Evolutionary conservation across 1,140 invertebrate species (phyloP), one percentile per base, ranked within the genome.

Genomic region (Pseudoatta argentina): DNA sequence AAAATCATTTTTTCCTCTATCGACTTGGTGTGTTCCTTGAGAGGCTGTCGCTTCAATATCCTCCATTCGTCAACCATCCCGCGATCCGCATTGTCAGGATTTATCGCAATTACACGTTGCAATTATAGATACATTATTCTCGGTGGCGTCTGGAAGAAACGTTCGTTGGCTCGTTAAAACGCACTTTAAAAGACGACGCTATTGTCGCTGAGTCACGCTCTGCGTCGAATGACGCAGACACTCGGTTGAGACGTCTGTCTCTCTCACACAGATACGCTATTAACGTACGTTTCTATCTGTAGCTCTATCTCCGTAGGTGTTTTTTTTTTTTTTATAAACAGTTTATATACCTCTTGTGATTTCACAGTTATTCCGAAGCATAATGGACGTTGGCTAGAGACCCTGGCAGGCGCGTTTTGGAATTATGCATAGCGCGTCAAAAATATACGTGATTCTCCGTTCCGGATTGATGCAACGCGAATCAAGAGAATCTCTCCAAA

Each of bases 391-490:
- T 79, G 77, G 77, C 77, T 12, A 55, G 44, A 79, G 27, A 39
- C 51, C 7, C 27, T 79, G 77, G 77, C 77, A 79, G 44, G n/a
- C 27, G 64, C 18, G 7, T 79, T 34, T 67, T 79, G 63, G 63
- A 79, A 27, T 51, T 44, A n/a, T 30, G 75, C 55, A 34, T 16
- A n/a, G 44, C 61, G 76, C 39, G 61, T 51, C 39, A 69, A 79
- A 79, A 79, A 79, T 69, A 79, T 27, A 24, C 57, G 55, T 53
- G 82, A 89, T 44, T 86, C 44, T 69, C 85, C 81, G 77, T 89
- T 73, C 67, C n/a, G 18, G 44, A 51, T 69, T 24, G 18, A 24
- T 59, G 53, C 30, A 18, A 53, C n/a, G 30, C 53, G 16, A 44
- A 59, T 83, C 27, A 12, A 14, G 39, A 12, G 30, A 14, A 59